Conservation (phyloP, 2,113 vertebrate genomes). For the Plestiodon gilberti region DNA sequence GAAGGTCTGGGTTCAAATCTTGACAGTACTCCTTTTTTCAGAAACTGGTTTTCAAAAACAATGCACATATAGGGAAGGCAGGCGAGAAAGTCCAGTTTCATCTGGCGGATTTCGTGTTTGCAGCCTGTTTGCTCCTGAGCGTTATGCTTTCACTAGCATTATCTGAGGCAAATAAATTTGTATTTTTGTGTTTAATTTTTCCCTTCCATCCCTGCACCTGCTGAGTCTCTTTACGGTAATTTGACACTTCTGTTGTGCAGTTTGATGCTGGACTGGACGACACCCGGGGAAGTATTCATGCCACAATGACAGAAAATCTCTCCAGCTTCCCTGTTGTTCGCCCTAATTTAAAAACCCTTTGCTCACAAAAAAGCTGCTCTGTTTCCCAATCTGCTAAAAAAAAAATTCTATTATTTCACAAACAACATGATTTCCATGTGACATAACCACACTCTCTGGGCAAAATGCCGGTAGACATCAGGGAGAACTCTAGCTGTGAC, state of each 20-base stretch:
- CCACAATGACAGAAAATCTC: background rate
- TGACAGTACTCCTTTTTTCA: background rate
- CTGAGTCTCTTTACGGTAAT: background rate
- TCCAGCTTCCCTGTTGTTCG: background rate
- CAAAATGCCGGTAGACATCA: background rate
- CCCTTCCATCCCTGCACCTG: background rate
- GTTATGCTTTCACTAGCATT: background rate
- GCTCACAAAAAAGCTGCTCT: background rate
- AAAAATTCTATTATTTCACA: background rate
- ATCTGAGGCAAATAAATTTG: background rate
- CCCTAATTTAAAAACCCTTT: background rate
- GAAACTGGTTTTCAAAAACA: background rate
- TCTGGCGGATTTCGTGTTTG: rapidly evolving
- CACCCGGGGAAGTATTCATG: rapidly evolving
- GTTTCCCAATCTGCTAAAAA: background rate
- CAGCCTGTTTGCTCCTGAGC: background rate
- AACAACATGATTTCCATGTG: background rate
- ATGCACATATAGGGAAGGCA: background rate
- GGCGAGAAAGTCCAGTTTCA: background rate
- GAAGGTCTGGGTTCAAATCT: background rate
- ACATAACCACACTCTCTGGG: background rate
- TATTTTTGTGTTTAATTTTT: background rate
- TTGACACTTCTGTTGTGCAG: background rate
- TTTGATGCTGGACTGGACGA: rapidly evolving
- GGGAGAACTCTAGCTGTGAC: background rate